phyloP scores from a whole-genome alignment of 2,113 vertebrate genomes.

The Isichthys henryi region DNA sequence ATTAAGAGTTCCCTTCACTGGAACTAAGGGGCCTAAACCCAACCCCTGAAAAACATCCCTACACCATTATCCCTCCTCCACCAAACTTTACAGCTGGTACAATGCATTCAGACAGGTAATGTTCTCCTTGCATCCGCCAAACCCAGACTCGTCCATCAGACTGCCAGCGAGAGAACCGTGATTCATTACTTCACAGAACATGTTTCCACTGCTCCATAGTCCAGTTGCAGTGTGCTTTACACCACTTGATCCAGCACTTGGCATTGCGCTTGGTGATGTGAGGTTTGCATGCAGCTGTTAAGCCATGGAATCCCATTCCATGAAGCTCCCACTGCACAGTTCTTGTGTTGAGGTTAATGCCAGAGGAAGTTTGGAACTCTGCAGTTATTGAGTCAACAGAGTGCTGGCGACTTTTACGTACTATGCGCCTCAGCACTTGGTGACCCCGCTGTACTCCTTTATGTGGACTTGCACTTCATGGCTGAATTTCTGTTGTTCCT shows the following conservation, averaged over 20 bases:
- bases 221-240: not conserved
- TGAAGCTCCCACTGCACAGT: not conserved
- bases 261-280: not conserved
- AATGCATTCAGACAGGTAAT: not conserved
- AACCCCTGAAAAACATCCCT: not conserved
- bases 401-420: not conserved
- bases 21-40: not conserved
- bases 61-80: not conserved
- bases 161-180: not conserved
- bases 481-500: not conserved
- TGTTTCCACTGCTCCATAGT: not conserved
- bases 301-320: not conserved
- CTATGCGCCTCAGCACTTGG: not conserved
- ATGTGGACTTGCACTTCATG: not conserved
- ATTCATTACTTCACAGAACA: not conserved
- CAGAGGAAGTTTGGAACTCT: not conserved
- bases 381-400: too few relatives aligned
- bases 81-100: not conserved
- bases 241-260: not conserved
- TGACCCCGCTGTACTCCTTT: not conserved
- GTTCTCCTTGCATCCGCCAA: not conserved
- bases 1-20: not conserved
- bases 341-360: too few relatives aligned
- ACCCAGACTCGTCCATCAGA: not conserved
- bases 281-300: not conserved